Base-by-base conservation (phyloP, 1,140 invertebrate genomes). In the Drosophila punjabiensis region DNA sequence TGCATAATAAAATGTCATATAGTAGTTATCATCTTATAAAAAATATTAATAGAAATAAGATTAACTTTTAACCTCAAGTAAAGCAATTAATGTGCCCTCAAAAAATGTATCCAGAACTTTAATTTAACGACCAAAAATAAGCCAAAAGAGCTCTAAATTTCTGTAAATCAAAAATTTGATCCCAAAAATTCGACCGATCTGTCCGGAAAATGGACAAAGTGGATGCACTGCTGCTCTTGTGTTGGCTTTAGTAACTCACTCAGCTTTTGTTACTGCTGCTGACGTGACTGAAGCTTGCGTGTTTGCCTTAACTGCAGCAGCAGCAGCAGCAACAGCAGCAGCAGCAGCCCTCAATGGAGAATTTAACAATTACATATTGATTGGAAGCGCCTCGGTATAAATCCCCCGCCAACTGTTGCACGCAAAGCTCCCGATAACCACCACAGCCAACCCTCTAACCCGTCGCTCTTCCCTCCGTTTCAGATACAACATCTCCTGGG, bases 401-500 rank as follows among this genome's bases (percentile, higher is more conserved):
- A 73, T 82, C 79, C 64, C 61, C 52, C 77, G 47, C 70, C 86
- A 90, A 89, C 86, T 89, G 85, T 90, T 89, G 85, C 85, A 75
- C 85, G 73, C 77, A 82, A 81, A 78, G 74, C 62, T 62, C 39
- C 55, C 47, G 63, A 79, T 64, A 80, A 73, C 75, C 18, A 33
- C 32, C 30, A 10, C n/a, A 61, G 67, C 67, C 45, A 76, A 52
- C 48, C 48, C 48, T 47, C 53, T 24, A 63, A 24, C 48, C 45
- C 48, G 5, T 32, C n/a, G 32, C 18, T 55, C 5, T 53, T 20
- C 9, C 41, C 28, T 24, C 13, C 41, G 13, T 68, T 68, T 33
- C 64, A 93, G 95, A 79, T 96, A 96, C 92, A 96, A 96, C 82
- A 95, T 96, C 70, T 95, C 95, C 20, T 96, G 95, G 95, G 93